A percentile compares a stretch with the other conserved stretches of the same genome.
These are phyloP conservation scores for Cantharis flavilabris DNA, from an alignment of 2,888 invertebrate species.

Conservation along the genomic window DNA sequence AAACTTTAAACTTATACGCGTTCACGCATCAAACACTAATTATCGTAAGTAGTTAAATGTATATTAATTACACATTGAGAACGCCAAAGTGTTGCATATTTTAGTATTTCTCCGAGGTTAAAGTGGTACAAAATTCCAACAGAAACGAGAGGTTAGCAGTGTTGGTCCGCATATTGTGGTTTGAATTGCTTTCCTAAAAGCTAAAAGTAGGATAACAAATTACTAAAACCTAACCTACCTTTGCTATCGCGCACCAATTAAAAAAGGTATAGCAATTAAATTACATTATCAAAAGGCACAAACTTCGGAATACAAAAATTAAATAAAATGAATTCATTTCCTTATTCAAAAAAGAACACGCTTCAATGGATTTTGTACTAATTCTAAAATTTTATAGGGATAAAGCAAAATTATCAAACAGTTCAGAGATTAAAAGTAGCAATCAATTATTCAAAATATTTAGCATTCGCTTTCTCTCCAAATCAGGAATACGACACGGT, in stretches of 20 bases:
- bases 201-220: not conserved
- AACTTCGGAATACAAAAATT: not conserved
- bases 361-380: not conserved
- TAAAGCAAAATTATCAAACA: not conserved
- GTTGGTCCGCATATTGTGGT: not conserved
- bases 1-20: not conserved
- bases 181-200: not conserved
- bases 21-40: not conserved
- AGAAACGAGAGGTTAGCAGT: not conserved
- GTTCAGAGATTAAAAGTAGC: not conserved
- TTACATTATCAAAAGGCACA: not conserved
- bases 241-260: not conserved
- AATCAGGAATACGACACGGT: not conserved
- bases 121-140: not conserved
- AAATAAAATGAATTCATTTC: not conserved
- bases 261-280: not conserved
- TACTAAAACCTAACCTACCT: not conserved
- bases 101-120: not conserved
- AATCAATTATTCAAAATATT: not conserved
- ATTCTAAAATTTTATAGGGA: not conserved
- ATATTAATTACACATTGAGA: not conserved
- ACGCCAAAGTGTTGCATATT: not conserved
- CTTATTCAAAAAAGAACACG: not conserved
- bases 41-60: not conserved
- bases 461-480: not conserved